Percentiles rank a stretch among this genome's conserved stretches.
Evolutionary conservation across 2,888 invertebrate species (phyloP).

Genomic region (Oconnorella tubifera): DNA sequence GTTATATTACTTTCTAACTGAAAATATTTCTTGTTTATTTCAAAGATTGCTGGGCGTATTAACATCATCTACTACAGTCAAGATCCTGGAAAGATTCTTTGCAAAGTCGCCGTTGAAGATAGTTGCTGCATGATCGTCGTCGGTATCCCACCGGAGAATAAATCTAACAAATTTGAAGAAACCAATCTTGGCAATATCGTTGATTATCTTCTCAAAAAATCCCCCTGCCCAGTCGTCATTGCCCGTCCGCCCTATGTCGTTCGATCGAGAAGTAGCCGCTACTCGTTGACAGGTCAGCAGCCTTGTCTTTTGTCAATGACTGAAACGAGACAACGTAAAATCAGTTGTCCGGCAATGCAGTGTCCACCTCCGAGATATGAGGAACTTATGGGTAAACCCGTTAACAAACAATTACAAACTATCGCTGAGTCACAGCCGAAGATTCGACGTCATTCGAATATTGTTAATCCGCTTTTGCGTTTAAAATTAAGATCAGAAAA

Average conservation of each 20-base stretch:
- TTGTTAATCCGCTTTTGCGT: background rate
- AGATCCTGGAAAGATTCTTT: conserved; percentile 8
- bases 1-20: too few relatives aligned
- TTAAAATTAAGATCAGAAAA: background rate
- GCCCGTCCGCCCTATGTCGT: background rate
- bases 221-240: background rate
- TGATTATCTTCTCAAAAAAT: background rate
- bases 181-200: background rate
- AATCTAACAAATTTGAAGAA: background rate
- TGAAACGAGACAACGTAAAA: background rate
- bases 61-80: conserved; percentile 14
- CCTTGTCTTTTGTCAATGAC: background rate
- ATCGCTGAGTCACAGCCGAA: too few relatives aligned
- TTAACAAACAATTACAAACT: too few relatives aligned
- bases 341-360: background rate
- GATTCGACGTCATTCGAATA: background rate
- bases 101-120: conserved; percentile 1
- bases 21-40: background rate
- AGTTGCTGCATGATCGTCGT: background rate
- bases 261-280: background rate
- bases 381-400: background rate
- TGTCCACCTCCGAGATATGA: background rate
- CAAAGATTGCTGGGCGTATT: conserved; percentile 5
- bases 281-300: background rate
- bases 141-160: background rate